These are phyloP conservation scores for Aleiodes leptofemur DNA, from an alignment of 2,888 invertebrate species.

Conservation along the genomic window DNA sequence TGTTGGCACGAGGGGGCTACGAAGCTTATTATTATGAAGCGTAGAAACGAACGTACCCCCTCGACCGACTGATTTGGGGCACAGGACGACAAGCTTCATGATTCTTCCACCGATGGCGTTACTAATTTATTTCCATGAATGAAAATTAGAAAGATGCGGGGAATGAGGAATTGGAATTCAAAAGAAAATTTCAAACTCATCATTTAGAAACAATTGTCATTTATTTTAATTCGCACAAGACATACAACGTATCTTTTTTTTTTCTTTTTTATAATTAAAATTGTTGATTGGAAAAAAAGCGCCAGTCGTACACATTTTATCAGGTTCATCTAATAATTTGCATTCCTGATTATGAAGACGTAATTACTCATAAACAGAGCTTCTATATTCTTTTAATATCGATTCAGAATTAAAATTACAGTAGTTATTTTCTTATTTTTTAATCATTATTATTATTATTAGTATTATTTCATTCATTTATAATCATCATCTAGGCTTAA, in stretches of 20 bases:
- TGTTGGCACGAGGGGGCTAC: not conserved
- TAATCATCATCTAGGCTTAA: constrained; percentile 51
- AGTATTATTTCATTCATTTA: constrained; percentile 27
- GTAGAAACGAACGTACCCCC: constrained; percentile 37
- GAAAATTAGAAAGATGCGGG: not conserved
- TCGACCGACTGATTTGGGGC: constrained; percentile 42
- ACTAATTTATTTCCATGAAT: constrained; percentile 18
- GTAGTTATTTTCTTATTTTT: not conserved
- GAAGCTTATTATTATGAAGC: not conserved
- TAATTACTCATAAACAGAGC: too few species aligned
- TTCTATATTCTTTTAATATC: too few species aligned
- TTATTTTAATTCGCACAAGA: constrained; percentile 75
- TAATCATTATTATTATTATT: not conserved
- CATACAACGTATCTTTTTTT: constrained; percentile 75
- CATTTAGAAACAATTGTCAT: constrained; percentile 75
- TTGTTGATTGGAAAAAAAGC: constrained; percentile 56
- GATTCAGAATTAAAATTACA: not conserved
- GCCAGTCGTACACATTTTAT: constrained; percentile 25
- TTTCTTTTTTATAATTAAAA: constrained; percentile 72
- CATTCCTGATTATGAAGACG: too few species aligned
- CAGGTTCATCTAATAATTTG: constrained; percentile 30
- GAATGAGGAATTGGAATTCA: constrained; percentile 9
- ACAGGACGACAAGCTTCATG: constrained; percentile 23
- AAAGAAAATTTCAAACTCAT: constrained; percentile 21
- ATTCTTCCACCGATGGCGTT: constrained; percentile 27